phyloP scores from a whole-genome alignment of 2,797 vertebrate species.

The Danio albolineatus region DNA sequence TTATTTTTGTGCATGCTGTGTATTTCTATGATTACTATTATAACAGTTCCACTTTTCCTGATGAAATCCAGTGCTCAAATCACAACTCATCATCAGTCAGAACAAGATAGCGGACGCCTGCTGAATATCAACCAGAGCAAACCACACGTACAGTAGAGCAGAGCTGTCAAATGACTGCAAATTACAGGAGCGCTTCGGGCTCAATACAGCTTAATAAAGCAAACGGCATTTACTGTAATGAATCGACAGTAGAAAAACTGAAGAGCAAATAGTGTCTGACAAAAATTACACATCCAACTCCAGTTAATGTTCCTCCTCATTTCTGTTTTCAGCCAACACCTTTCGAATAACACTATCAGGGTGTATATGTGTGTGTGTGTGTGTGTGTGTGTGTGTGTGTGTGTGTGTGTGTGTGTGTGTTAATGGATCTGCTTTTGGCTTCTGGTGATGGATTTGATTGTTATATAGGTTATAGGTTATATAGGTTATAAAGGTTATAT shows the following conservation, averaged over 20 bases:
- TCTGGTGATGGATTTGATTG: background rate
- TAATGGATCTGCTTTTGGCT: background rate
- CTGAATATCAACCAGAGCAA: background rate
- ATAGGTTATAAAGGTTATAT: too few relatives aligned
- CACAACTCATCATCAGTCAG: background rate
- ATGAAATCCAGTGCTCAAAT: background rate
- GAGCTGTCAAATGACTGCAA: background rate
- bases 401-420: background rate
- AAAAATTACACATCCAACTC: background rate
- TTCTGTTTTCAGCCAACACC: conserved; percentile 3
- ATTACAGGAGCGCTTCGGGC: background rate
- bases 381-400: too few relatives aligned
- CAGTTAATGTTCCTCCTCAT: background rate
- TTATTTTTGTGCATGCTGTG: background rate
- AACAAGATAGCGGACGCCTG: background rate
- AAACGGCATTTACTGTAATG: background rate
- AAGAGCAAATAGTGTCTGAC: background rate
- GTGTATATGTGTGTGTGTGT: background rate
- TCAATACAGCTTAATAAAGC: background rate
- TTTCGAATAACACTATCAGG: background rate
- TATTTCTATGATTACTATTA: background rate
- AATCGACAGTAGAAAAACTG: background rate
- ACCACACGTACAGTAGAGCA: background rate
- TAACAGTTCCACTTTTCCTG: background rate
- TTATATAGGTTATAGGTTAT: too few relatives aligned